Base-by-base conservation (phyloP, 2,888 invertebrate genomes). In the Pycnomerus fuliginosus region DNA sequence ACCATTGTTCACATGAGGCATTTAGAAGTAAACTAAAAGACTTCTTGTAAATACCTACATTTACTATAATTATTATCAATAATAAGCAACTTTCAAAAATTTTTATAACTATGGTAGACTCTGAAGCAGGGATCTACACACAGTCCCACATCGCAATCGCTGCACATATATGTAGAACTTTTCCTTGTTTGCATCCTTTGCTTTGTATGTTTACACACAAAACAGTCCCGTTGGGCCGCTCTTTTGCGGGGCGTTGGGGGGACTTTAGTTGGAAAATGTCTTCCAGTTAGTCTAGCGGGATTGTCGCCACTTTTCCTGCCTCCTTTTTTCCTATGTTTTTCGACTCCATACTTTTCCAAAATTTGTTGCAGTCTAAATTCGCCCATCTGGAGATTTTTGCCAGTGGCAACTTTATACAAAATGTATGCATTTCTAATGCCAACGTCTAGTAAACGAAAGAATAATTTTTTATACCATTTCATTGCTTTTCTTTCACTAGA, bases 51-150 rank as follows among this genome's bases (percentile, higher is more conserved):
- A n/a, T n/a, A n/a, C n/a, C n/a, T n/a, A n/a, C n/a, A n/a, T n/a
- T n/a, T n/a, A n/a, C n/a, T n/a, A n/a, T n/a, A n/a, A n/a, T n/a
- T n/a, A n/a, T n/a, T n/a, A n/a, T n/a, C n/a, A n/a, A n/a, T n/a
- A n/a, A n/a, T n/a, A n/a, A n/a, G n/a, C n/a, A n/a, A n/a, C n/a
- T n/a, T n/a, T 20, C 8, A 20, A 20, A 20, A 20, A 20, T 20
- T 7, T 20, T 20, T 20, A 5, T 8, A 8, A 20, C 20, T 41
- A 16, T 41, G 41, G 13, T 41, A 41, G 8, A 24, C 33, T 34
- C 22, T 34, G 41, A 41, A 41, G 20, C 34, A 41, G 13, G 41
- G 41, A 23, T 23, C 41, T 7, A 33, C 16, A 34, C 41, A 41
- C 32, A 41, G 33, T 34, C 41, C 41, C 23, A 33, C 24, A 23